Base-by-base conservation (phyloP, 2,797 vertebrate species). In the Enoplosus armatus region DNA sequence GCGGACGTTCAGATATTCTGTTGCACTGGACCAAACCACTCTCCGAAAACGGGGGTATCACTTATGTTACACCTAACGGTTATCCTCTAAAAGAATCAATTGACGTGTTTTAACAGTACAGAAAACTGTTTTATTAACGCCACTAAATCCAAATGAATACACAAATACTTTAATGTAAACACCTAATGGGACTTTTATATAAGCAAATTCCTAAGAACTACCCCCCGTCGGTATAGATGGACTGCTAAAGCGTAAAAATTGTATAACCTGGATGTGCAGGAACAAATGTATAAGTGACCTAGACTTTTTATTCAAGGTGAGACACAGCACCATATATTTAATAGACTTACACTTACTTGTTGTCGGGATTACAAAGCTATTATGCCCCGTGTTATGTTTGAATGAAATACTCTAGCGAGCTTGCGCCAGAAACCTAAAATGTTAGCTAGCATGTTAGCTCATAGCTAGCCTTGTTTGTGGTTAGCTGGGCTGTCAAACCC, bases 281-380 rank as follows among this genome's bases (percentile, higher is more conserved):
- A 87, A 79, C 88, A 83, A 88, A 93, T 93, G 90, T 83, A 85
- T 76, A 87, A 89, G 65, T 93, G 92, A 94, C 92, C 94, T 92
- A 90, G 86, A 86, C 84, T 83, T 90, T 88, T 59, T 70, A 41
- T 87, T 93, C 91, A 94, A 95, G 94, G 93, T 94, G 94, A 95
- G 94, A 87, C 27, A 22, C 33, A 45, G 47, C 45, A 75, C 68
- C 27, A 15, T 69, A 27, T 26, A 56, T 60, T 56, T 59, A 33
- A 63, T 2, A 27, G 35, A 56, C 11, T 20, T 27, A 41, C 3
- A 9, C 22, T n/a, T 16, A 6, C 4, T 14, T 43, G 29, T 22
- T 41, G 12, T 65, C 8, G 50, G 48, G 31, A 12, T 41, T 6
- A 27, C 4, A 70, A 1, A 51, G 41, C n/a, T 53, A 0, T 22